phyloP scores from a whole-genome alignment of 1,140 invertebrate genomes.

The Drosophila ohnishii region DNA sequence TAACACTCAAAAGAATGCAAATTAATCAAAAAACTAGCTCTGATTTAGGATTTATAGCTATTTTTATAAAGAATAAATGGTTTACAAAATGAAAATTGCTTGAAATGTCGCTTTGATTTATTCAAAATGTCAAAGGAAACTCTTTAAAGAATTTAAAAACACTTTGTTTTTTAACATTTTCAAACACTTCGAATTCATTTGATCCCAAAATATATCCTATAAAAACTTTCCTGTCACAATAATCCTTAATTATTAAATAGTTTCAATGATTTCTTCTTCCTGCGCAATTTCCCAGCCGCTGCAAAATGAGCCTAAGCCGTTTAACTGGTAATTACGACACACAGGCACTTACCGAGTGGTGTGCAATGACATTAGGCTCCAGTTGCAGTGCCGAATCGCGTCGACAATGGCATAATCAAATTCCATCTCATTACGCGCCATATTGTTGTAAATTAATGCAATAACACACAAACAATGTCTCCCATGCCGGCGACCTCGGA shows the following conservation, averaged over 20 bases:
- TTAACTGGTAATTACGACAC: constrained; percentile 61
- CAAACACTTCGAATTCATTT: too few relatives aligned
- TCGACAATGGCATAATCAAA: constrained; percentile 75
- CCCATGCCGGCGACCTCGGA: constrained; percentile 64
- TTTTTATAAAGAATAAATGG: not conserved
- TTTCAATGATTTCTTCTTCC: not conserved
- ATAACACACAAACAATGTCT: constrained; percentile 76
- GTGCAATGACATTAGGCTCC: constrained; percentile 40
- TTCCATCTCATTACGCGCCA: constrained; percentile 74
- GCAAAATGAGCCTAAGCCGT: constrained; percentile 66
- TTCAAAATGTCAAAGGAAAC: too few relatives aligned
- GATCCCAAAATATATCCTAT: too few relatives aligned
- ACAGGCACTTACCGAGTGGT: constrained; percentile 53
- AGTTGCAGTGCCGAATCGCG: constrained; percentile 34
- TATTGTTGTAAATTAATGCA: constrained; percentile 82
- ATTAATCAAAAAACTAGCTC: not conserved
- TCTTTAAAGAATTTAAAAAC: too few relatives aligned
- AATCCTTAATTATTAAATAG: constrained; percentile 1
- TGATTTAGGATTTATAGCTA: not conserved
- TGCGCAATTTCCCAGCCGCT: constrained; percentile 5
- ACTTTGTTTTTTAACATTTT: too few relatives aligned
- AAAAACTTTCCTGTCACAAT: not conserved
- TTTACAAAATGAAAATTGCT: not conserved
- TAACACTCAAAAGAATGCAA: not conserved
- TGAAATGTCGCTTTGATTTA: not conserved